phyloP scores from a whole-genome alignment of 2,888 invertebrate species.

The Malacosoma neustria region DNA sequence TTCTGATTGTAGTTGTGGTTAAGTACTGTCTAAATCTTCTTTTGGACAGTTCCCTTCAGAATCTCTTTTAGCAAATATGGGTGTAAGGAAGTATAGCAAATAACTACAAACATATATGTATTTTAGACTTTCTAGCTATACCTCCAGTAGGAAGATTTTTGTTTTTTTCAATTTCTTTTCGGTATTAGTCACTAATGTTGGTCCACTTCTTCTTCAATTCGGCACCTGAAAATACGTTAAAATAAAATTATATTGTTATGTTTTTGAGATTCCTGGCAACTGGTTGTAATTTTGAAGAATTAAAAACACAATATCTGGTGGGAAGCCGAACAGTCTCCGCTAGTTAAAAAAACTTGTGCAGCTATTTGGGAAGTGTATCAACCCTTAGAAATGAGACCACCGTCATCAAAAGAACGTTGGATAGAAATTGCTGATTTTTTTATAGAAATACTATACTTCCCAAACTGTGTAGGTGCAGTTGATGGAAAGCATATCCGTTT shows the following conservation, averaged over 20 bases:
- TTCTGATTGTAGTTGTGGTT: too few species aligned
- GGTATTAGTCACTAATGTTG: too few species aligned
- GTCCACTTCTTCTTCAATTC: too few species aligned
- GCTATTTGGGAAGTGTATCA: too few species aligned
- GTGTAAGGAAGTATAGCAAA: conserved; percentile 9
- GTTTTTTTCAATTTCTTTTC: conserved; percentile 11
- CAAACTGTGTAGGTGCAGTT: conserved; percentile 12
- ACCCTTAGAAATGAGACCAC: too few species aligned
- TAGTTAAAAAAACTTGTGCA: conserved; percentile 15
- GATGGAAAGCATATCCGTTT: too few species aligned
- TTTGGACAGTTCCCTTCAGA: too few species aligned
- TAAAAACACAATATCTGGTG: conserved; percentile 11
- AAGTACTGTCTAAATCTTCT: too few species aligned
- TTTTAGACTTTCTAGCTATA: conserved; percentile 10
- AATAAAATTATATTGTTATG: conserved; percentile 4
- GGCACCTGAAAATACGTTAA: conserved; percentile 8
- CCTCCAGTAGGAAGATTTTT: conserved; percentile 8
- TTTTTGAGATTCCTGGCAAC: conserved; percentile 15
- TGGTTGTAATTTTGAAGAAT: too few species aligned
- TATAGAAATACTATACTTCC: too few species aligned
- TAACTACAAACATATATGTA: conserved; percentile 11
- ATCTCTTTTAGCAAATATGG: conserved; percentile 9
- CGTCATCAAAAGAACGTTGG: too few species aligned
- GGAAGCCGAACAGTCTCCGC: conserved; percentile 11
- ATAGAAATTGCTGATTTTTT: too few species aligned